Percentiles rank a stretch among this genome's conserved stretches.
Conservation (phyloP, 2,888 invertebrate genomes). For the Julus scandinavius region DNA sequence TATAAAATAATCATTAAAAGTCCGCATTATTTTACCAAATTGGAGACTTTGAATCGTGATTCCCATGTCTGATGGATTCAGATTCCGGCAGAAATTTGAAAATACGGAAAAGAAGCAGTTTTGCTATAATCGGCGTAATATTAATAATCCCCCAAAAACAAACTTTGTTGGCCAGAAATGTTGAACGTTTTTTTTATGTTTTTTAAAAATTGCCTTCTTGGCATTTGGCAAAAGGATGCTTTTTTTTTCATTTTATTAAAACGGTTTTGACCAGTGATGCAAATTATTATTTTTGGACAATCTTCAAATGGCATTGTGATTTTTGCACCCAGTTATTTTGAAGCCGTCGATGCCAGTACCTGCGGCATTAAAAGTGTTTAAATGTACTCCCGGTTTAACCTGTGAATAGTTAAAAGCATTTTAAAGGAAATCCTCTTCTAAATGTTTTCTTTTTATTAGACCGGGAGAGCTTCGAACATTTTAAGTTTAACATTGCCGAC, state of each 20-base stretch:
- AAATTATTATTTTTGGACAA: background rate
- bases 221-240: background rate
- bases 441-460: background rate
- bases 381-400: too few species aligned
- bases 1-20: too few species aligned
- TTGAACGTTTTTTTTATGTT: background rate
- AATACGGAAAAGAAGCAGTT: background rate
- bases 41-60: too few species aligned
- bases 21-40: too few species aligned
- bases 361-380: too few species aligned
- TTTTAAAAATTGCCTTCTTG: background rate
- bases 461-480: background rate
- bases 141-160: background rate
- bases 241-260: background rate
- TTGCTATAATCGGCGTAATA: background rate
- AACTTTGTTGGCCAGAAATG: slow-evolving; percentile 33
- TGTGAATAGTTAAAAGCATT: too few species aligned
- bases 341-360: too few species aligned
- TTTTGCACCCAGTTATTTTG: background rate
- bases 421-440: background rate
- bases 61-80: too few species aligned
- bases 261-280: background rate
- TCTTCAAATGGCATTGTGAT: background rate
- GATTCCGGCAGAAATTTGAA: too few species aligned
- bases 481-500: background rate